These are phyloP conservation scores for Gymnothorax javanicus DNA, from an alignment of 2,797 vertebrate species.

Conservation along the genomic window DNA sequence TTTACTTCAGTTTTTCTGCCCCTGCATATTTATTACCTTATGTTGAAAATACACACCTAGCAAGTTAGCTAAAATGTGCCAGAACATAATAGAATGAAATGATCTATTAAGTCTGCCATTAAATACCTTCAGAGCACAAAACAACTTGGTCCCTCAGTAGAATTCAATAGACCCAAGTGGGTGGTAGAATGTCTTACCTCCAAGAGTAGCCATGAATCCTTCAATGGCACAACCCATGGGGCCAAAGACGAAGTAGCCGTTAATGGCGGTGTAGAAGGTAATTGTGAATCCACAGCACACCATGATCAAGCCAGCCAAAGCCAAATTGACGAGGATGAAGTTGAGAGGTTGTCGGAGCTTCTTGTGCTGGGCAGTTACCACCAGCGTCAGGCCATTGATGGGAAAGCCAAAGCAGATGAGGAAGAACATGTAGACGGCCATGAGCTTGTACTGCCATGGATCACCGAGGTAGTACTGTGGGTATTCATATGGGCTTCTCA, in stretches of 20 bases:
- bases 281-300: conserved; percentile 92
- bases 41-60: too few species aligned
- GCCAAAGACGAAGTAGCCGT: conserved; percentile 94
- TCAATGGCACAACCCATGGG: conserved; percentile 87
- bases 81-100: too few species aligned
- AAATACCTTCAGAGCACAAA: too few species aligned
- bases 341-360: conserved; percentile 95
- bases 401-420: conserved; percentile 77
- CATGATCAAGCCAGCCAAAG: conserved; percentile 93
- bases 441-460: conserved; percentile 73
- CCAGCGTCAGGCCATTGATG: conserved; percentile 96
- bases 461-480: conserved; percentile 82
- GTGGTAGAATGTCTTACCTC: conserved; percentile 78
- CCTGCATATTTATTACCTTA: too few species aligned
- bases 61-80: too few species aligned
- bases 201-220: conserved; percentile 92
- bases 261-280: conserved; percentile 89
- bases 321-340: conserved; percentile 96
- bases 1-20: too few species aligned
- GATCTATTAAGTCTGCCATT: too few species aligned
- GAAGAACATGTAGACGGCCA: conserved; percentile 80
- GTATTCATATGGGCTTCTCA: conserved; percentile 86
- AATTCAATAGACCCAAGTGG: too few species aligned
- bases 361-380: conserved; percentile 95
- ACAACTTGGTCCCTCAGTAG: too few species aligned